Evolutionary conservation across 1,140 invertebrate genomes (phyloP), one percentile per base, ranked within the genome.

Genomic region (Leptestheria dahalacensis): DNA sequence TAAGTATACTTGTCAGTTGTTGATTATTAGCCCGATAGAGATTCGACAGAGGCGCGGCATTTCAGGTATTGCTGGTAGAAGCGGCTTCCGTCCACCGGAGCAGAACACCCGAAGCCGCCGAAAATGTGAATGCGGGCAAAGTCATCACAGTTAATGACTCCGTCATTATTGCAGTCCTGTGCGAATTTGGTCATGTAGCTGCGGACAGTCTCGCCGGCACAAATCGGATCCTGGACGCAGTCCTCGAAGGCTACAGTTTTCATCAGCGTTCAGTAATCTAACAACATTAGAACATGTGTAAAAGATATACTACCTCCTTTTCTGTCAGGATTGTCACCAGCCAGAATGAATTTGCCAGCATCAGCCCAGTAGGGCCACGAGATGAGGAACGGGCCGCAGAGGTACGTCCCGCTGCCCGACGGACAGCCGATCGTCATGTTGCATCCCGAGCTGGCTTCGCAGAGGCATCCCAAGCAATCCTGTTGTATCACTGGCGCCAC

Each of bases 321-420:
- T 0, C 63, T 65, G n/a, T 64, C 63, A 1, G 75, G 67, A 63
- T 82, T 75, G 50, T 81, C 78, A 20, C 74, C 72, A 1, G 75
- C 73, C 4, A 85, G 65, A 11, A 82, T 84, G 2, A 84, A 83
- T 73, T 90, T 92, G 23, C 87, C 88, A 63, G 79, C 79, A 69
- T 94, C 89, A 1, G 81, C 72, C 88, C 88, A 91, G 66, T 91
- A 93, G 0, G 78, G 78, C 85, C 85, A 87, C 0, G 88, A 91
- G 62, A 92, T 89, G 49, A 80, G 77, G 74, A 90, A 92, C 9
- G 88, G 79, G 1, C 88, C 88, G 64, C 88, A 91, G 33, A 83
- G 78, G 20, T 55, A 55, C 11, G 21, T 26, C 15, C 33, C 33
- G 6, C 61, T 58, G 18, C 60, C 59, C 0, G 74, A 76, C 0